Conservation (phyloP, 1,140 invertebrate species). For the Nomia melanderi region DNA sequence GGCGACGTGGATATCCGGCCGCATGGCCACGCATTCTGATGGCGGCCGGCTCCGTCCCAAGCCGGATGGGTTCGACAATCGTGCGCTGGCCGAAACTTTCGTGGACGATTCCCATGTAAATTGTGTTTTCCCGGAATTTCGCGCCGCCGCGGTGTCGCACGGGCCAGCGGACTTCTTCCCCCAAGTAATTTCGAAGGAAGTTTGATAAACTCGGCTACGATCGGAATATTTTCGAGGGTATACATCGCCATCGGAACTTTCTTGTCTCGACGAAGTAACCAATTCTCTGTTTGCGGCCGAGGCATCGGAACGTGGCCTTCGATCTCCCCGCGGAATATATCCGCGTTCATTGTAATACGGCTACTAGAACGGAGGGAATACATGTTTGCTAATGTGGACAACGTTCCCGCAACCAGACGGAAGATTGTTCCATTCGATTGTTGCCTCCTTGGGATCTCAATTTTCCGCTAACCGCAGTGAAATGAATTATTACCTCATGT, state of each 20-base stretch:
- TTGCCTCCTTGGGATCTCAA: too few species aligned
- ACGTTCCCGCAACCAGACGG: too few species aligned
- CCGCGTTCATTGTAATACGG: not conserved
- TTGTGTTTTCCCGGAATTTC: not conserved
- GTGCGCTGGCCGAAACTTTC: not conserved
- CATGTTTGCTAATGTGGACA: too few species aligned
- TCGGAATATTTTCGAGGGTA: conserved; percentile 6
- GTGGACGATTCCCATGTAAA: not conserved
- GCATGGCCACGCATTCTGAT: conserved; percentile 28
- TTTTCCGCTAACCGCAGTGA: too few species aligned
- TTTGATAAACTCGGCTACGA: conserved; percentile 1
- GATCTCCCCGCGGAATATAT: not conserved
- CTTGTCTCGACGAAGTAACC: not conserved
- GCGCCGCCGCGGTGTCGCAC: not conserved
- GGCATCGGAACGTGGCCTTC: not conserved
- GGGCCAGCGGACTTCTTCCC: too few species aligned
- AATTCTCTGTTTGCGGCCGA: not conserved
- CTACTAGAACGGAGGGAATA: not conserved
- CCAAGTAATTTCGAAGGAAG: not conserved
- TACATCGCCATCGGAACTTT: not conserved
- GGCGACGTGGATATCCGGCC: not conserved
- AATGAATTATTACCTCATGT: too few species aligned
- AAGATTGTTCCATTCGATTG: too few species aligned
- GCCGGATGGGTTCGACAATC: not conserved
- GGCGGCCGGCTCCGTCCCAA: not conserved